These are phyloP conservation scores for Aplidium turbinatum DNA, from an alignment of 23 tunicate genomes.

Conservation along the genomic window DNA sequence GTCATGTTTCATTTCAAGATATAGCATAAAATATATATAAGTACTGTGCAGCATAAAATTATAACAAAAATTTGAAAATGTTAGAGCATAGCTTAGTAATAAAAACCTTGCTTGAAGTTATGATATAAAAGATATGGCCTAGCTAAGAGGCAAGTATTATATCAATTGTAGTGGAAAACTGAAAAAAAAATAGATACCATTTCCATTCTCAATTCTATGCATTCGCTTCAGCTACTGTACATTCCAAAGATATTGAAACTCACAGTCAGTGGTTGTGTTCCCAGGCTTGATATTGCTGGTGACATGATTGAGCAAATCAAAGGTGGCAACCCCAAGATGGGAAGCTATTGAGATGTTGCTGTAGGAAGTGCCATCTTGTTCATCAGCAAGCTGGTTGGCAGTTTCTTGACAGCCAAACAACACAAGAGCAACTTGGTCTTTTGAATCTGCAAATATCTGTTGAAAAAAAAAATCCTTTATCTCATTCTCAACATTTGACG, in stretches of 20 bases:
- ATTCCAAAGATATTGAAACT: neutral
- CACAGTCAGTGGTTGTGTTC: constrained; percentile 46
- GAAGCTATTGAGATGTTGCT: constrained; percentile 40
- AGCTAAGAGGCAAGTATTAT: no score
- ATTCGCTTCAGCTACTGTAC: no score
- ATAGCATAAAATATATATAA: no score
- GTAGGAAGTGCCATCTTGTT: constrained; percentile 41
- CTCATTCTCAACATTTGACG: no score
- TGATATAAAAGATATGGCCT: no score
- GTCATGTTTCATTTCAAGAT: no score
- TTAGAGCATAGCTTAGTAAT: neutral
- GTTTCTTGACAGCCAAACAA: constrained; percentile 77
- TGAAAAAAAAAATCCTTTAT: no score
- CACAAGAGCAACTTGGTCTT: constrained; percentile 70
- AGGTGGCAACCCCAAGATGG: constrained; percentile 39
- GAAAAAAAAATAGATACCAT: no score
- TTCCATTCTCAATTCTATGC: no score
- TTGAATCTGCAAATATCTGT: constrained; percentile 69
- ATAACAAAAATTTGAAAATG: neutral
- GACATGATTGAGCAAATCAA: constrained; percentile 41
- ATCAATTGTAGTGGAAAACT: no score
- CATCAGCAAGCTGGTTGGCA: constrained; percentile 36
- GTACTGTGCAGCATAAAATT: no score
- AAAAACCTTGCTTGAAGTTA: no score
- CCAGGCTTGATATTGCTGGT: constrained; percentile 28